These are phyloP conservation scores for Drosophila ambigua DNA, from an alignment of 1,140 invertebrate genomes.

Conservation along the genomic window DNA sequence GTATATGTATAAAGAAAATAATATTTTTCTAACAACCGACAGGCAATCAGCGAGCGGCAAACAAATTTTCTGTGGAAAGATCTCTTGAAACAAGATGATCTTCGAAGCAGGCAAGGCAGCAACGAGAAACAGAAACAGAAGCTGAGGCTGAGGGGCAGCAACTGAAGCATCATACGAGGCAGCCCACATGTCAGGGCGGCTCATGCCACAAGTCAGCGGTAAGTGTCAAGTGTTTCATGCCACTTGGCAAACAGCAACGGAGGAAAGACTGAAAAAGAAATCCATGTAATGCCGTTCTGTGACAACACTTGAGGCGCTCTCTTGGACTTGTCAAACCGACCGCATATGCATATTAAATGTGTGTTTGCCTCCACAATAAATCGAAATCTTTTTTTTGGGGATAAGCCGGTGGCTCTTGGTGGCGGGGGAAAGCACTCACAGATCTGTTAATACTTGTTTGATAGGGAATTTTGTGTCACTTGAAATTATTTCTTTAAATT, in stretches of 20 bases:
- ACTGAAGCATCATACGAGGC: conserved; percentile 26
- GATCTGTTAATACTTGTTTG: conserved; percentile 27
- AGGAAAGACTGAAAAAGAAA: conserved; percentile 40
- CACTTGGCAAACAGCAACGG: conserved; percentile 48
- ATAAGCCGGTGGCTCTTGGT: conserved; percentile 14
- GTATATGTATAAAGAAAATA: conserved; percentile 66
- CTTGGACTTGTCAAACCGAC: conserved; percentile 58
- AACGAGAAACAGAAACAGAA: conserved; percentile 26
- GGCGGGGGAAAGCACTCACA: conserved; percentile 24
- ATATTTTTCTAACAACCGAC: conserved; percentile 80
- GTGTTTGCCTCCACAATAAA: conserved; percentile 41
- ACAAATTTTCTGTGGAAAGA: conserved; percentile 70
- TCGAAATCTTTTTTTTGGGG: conserved; percentile 33
- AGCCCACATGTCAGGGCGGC: conserved; percentile 54
- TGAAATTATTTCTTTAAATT: conserved; percentile 2
- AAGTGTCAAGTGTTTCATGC: conserved; percentile 77
- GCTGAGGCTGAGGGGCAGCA: conserved; percentile 5
- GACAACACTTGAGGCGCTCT: conserved; percentile 76
- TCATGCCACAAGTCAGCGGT: conserved; percentile 77
- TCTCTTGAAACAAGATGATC: conserved; percentile 74
- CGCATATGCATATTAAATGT: conserved; percentile 59
- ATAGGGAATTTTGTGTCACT: conserved; percentile 1
- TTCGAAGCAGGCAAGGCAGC: conserved; percentile 45
- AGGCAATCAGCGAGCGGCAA: conserved; percentile 67
- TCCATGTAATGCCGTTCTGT: conserved; percentile 68